Evolutionary conservation across 2,888 invertebrate genomes (phyloP), one percentile per base, ranked within the genome.

Genomic region (Drosophila trichaetosa): DNA sequence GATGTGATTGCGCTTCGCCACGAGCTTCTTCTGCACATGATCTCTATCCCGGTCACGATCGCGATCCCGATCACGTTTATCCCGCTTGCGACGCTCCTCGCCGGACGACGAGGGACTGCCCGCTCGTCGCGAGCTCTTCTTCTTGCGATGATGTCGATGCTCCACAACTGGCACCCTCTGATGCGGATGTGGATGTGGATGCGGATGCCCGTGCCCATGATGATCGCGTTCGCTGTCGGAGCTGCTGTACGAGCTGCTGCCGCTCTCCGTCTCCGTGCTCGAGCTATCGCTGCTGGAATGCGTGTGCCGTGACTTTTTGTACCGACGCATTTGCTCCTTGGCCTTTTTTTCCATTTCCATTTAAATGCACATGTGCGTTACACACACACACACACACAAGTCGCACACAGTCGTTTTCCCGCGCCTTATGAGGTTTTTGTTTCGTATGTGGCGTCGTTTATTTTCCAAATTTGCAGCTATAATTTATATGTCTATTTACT

Each of bases 91-190:
- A 2, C 91, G 87, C 58, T 93, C 90, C 64, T 93, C 92, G 76
- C 96, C 96, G 5, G 96, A 96, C 13, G 96, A 96, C 13, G 96
- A 95, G 0, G 68, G 69, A 53, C 89, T 85, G 46, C 83, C 80
- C 0, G 87, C 82, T 0, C 84, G 87, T 40, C 95, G 94, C 60
- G 94, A 67, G 29, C 79, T 71, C 82, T 93, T 93, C 93, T 95
- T 92, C 40, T 94, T 94, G 71, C 94, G 94, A 69, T 94, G 92
- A 52, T 93, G 91, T 0, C 90, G 91, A 0, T 90, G 79, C 31
- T 89, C 89, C 0, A 53, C 72, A 7, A 69, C 62, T 3, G 40
- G 31, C 2, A 42, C 57, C 21, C 89, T 80, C 31, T 81, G 79
- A 59, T 90, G 80, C 10, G 73, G 82, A 58, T 87, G 84, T 0